Percentiles rank a stretch among this genome's conserved stretches.
These are phyloP conservation scores for Eumerus sabulonum DNA, from an alignment of 2,888 invertebrate species.

Conservation along the genomic window DNA sequence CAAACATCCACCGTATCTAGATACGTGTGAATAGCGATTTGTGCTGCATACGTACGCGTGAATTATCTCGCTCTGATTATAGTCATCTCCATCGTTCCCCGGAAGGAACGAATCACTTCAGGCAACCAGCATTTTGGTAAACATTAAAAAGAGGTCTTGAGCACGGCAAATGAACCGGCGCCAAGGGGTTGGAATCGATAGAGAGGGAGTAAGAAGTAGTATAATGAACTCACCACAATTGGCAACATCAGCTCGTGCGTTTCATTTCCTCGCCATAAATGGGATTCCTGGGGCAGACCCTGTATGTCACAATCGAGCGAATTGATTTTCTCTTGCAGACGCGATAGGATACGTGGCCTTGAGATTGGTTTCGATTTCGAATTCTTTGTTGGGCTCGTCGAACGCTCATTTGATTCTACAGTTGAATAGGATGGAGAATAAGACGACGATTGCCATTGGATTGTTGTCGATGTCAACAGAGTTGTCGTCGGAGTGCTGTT, in stretches of 20 bases:
- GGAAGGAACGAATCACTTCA: slow-evolving; percentile 13
- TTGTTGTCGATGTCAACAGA: no score
- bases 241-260: slow-evolving; percentile 85
- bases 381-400: slow-evolving; percentile 57
- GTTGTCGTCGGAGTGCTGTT: slow-evolving; percentile 71
- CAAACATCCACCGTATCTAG: no score
- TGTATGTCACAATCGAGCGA: slow-evolving; percentile 84
- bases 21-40: no score
- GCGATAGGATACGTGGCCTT: slow-evolving; percentile 79
- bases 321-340: slow-evolving; percentile 83
- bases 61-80: slow-evolving; percentile 41
- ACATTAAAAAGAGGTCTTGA: slow-evolving; percentile 27
- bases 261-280: slow-evolving; percentile 86
- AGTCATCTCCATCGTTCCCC: slow-evolving; percentile 13
- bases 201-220: neutral
- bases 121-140: slow-evolving; percentile 36
- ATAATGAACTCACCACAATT: slow-evolving; percentile 81
- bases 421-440: slow-evolving; percentile 9
- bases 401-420: slow-evolving; percentile 35
- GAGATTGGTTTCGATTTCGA: slow-evolving; percentile 74
- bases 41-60: slow-evolving; percentile 1
- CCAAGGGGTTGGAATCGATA: neutral
- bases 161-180: neutral
- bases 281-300: slow-evolving; percentile 83
- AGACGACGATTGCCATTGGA: slow-evolving; percentile 42